phyloP scores from a whole-genome alignment of 2,888 invertebrate species.

The Cheilosia vernalis region DNA sequence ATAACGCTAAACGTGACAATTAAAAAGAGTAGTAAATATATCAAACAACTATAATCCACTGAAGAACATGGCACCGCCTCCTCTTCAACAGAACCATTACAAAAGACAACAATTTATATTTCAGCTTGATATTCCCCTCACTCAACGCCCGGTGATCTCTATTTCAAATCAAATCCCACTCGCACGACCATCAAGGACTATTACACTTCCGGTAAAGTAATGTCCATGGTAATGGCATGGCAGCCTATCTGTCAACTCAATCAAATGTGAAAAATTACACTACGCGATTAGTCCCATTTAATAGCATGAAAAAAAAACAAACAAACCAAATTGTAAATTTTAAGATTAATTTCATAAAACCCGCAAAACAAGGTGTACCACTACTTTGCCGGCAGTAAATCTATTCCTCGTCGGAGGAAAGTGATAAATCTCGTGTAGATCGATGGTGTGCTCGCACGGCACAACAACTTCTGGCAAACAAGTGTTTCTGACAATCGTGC shows the following conservation, averaged over 20 bases:
- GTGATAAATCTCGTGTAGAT: slow-evolving; percentile 50
- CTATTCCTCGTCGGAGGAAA: slow-evolving; percentile 15
- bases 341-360: slow-evolving; percentile 28
- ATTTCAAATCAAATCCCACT: not conserved
- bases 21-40: no score
- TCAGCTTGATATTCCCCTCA: no score
- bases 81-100: no score
- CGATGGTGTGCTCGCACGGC: slow-evolving; percentile 24
- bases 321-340: not conserved
- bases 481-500: slow-evolving; percentile 37
- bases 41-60: no score
- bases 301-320: not conserved
- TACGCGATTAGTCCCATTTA: slow-evolving; percentile 40
- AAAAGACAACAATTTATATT: no score
- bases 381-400: not conserved
- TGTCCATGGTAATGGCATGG: not conserved
- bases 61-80: no score
- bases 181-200: slow-evolving; percentile 22
- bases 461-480: slow-evolving; percentile 27
- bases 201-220: slow-evolving; percentile 35
- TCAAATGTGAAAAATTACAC: slow-evolving; percentile 38
- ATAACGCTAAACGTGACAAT: no score
- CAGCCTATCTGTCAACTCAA: slow-evolving; percentile 36
- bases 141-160: no score
- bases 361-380: not conserved